Percentiles rank a stretch among this genome's conserved stretches.
These are phyloP conservation scores for Crypturellus undulatus DNA, from an alignment of 2,113 vertebrate species.

Conservation along the genomic window DNA sequence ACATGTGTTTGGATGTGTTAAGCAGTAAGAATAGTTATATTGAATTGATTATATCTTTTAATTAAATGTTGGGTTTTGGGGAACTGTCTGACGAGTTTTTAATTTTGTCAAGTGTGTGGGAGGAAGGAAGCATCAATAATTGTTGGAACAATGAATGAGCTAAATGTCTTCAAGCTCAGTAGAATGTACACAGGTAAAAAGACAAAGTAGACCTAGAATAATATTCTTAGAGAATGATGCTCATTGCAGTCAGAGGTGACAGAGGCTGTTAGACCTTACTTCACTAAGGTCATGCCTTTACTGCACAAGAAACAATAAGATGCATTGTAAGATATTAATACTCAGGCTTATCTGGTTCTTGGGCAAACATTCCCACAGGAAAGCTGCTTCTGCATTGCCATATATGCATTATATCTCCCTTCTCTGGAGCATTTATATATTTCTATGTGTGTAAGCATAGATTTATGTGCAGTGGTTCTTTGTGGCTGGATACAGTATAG, in stretches of 20 bases:
- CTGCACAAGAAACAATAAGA: background rate
- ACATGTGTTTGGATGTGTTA: background rate
- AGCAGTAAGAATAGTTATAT: background rate
- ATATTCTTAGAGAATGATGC: background rate
- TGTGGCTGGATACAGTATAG: background rate
- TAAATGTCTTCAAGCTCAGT: background rate
- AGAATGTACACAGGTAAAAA: background rate
- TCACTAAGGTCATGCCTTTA: background rate
- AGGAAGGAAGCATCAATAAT: background rate
- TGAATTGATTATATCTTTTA: background rate
- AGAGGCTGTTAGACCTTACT: background rate
- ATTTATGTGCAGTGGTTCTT: rapidly evolving
- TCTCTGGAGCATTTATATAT: background rate
- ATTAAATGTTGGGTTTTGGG: background rate
- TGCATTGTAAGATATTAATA: background rate
- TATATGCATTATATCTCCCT: background rate
- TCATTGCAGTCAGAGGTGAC: background rate
- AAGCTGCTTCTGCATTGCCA: background rate
- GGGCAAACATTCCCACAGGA: background rate
- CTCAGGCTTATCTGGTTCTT: background rate
- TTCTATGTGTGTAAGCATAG: rapidly evolving
- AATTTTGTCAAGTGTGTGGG: constrained; percentile 5
- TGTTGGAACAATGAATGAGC: background rate
- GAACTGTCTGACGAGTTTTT: background rate
- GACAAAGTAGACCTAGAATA: background rate